phyloP scores from a whole-genome alignment of 2,888 invertebrate genomes.

The Brenthis hecate region DNA sequence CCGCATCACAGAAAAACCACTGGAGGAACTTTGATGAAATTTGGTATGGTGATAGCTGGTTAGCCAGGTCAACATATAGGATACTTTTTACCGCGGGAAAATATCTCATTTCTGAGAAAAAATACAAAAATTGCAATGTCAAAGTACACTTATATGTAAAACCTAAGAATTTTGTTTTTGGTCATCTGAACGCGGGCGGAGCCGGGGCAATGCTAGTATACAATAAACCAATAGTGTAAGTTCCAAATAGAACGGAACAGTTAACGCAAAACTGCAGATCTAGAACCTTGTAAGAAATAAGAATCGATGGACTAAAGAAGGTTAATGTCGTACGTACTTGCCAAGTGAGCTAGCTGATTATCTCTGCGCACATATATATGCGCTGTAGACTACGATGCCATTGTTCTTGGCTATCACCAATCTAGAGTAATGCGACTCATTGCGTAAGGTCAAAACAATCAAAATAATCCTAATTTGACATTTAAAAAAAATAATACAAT shows the following conservation, averaged over 20 bases:
- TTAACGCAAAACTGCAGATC: background rate
- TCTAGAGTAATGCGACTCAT: constrained; percentile 18
- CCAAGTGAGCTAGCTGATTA: constrained; percentile 26
- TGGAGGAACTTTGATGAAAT: too few relatives aligned
- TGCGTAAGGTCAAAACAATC: constrained; percentile 7
- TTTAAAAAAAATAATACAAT: background rate
- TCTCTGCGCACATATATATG: constrained; percentile 26
- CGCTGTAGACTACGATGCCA: constrained; percentile 16
- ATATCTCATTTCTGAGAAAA: too few relatives aligned
- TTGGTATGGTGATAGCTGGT: too few relatives aligned
- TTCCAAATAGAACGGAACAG: background rate
- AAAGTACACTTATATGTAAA: too few relatives aligned
- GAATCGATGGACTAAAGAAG: constrained; percentile 26
- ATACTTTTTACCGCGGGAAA: too few relatives aligned
- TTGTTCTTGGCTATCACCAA: constrained; percentile 24
- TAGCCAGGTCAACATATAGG: too few relatives aligned
- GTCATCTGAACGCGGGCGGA: too few relatives aligned
- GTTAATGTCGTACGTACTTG: constrained; percentile 27
- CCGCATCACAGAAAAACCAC: too few relatives aligned
- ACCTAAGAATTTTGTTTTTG: too few relatives aligned
- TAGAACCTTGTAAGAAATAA: constrained; percentile 5
- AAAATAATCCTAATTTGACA: background rate
- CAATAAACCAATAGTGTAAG: too few relatives aligned
- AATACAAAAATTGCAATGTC: too few relatives aligned
- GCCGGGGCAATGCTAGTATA: too few relatives aligned